These are phyloP conservation scores for Tenrec ecaudatus DNA, from an alignment of 2,113 vertebrate species.

Conservation along the genomic window DNA sequence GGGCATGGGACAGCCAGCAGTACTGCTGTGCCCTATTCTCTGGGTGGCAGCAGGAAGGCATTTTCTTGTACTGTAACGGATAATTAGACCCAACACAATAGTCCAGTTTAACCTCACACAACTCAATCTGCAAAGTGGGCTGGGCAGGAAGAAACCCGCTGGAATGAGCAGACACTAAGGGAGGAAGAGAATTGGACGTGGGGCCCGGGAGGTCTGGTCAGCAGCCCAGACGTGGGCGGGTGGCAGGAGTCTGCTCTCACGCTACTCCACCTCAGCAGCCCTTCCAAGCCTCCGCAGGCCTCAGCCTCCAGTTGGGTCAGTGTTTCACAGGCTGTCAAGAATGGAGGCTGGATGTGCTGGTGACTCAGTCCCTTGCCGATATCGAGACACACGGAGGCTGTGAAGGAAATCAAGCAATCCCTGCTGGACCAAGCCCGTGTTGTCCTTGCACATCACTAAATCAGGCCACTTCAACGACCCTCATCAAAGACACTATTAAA, in stretches of 20 bases:
- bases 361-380: conserved; percentile 29
- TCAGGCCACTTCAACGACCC: conserved; percentile 61
- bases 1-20: neutral
- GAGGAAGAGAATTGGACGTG: neutral
- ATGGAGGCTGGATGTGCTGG: neutral
- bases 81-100: neutral
- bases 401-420: neutral
- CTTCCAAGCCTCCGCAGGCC: neutral
- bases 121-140: neutral
- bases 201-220: neutral
- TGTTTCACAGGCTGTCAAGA: neutral
- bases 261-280: neutral
- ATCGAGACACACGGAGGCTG: neutral
- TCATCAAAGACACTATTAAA: conserved; percentile 59
- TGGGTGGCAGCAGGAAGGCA: neutral
- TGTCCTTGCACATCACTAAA: conserved; percentile 51
- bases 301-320: neutral
- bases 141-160: neutral
- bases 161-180: neutral
- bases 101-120: neutral
- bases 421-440: neutral
- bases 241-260: neutral
- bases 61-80: neutral
- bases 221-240: too few species aligned
- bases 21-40: neutral